A percentile compares a stretch with the other conserved stretches of the same genome.
Conservation (phyloP, 2,888 invertebrate species). For the Rhimphoctona megacephalus region DNA sequence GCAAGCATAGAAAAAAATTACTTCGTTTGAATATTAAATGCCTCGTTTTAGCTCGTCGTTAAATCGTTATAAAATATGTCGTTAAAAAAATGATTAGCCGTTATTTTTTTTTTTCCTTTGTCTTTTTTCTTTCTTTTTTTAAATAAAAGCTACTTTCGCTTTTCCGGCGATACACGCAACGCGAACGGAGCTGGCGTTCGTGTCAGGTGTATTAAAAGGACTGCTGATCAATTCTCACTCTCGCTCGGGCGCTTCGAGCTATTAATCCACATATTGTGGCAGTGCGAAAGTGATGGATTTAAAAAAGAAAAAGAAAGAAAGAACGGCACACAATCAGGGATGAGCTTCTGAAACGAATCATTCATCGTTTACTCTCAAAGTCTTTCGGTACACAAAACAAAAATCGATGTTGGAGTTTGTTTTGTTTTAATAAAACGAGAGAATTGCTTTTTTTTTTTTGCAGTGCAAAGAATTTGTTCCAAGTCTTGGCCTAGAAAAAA, state of each 20-base stretch:
- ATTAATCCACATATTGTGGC: constrained; percentile 1
- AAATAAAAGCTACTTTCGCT: constrained; percentile 58
- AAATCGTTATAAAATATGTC: background rate
- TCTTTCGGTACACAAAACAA: constrained; percentile 25
- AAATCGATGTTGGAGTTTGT: background rate
- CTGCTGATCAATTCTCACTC: constrained; percentile 46
- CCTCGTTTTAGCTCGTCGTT: background rate
- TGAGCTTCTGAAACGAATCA: constrained; percentile 31
- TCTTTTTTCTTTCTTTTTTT: background rate
- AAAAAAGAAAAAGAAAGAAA: constrained; percentile 6
- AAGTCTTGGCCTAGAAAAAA: too few species aligned
- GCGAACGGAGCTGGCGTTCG: constrained; percentile 26
- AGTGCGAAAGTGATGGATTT: constrained; percentile 13
- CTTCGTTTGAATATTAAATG: constrained; percentile 1
- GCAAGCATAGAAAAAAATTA: background rate
- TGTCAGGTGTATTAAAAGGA: constrained; percentile 35
- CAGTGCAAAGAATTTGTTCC: too few species aligned
- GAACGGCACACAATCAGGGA: background rate
- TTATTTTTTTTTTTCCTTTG: background rate
- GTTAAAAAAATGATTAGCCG: background rate
- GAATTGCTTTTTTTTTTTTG: too few species aligned
- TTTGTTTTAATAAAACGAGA: too few species aligned
- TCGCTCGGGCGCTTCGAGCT: constrained; percentile 10
- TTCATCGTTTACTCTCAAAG: constrained; percentile 32
- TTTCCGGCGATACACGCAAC: constrained; percentile 59